Conservation (phyloP, 2,888 invertebrate species). For the Drosophila paucipuncta region DNA sequence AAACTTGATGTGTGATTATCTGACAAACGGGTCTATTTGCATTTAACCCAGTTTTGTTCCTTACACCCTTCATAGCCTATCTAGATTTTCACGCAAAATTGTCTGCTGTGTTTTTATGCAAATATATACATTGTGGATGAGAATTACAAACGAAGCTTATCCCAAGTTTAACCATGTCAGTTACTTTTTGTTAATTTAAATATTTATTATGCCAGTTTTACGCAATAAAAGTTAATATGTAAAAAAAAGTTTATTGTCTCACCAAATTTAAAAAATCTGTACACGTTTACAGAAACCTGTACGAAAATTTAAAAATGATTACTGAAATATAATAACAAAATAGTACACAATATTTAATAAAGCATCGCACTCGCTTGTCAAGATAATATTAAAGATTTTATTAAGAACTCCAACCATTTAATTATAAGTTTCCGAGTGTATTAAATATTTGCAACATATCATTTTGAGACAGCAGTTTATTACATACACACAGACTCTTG, state of each 20-base stretch:
- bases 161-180: background rate
- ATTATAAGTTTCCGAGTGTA: slow-evolving; percentile 9
- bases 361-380: background rate
- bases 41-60: slow-evolving; percentile 58
- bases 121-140: background rate
- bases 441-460: slow-evolving; percentile 3
- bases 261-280: background rate
- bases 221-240: background rate
- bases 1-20: slow-evolving; percentile 50
- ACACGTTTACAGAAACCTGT: background rate
- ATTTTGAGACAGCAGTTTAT: background rate
- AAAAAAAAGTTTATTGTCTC: background rate
- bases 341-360: background rate
- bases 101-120: background rate
- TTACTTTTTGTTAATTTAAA: background rate
- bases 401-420: background rate
- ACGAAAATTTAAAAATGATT: background rate
- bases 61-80: slow-evolving; percentile 5
- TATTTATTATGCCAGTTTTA: background rate
- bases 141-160: background rate
- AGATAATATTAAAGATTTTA: background rate
- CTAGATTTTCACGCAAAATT: background rate
- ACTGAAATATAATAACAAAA: background rate
- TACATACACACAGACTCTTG: background rate
- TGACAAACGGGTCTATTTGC: slow-evolving; percentile 54